These are phyloP conservation scores for Acestrorhynchus altus DNA, from an alignment of 2,797 vertebrate species.

Conservation along the genomic window DNA sequence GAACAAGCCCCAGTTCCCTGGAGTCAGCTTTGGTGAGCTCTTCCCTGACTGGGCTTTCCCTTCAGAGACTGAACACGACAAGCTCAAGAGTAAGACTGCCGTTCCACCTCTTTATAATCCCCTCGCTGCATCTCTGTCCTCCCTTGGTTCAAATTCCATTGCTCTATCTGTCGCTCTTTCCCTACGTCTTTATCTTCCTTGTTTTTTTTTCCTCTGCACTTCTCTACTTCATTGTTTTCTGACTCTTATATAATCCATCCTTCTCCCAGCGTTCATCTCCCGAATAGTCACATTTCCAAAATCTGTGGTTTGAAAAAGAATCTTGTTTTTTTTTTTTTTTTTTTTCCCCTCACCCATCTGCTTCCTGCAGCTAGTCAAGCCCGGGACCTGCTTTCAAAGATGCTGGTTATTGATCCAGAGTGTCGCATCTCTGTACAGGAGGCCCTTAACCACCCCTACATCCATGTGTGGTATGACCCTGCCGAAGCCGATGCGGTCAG, in stretches of 20 bases:
- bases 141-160: neutral
- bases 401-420: constrained; percentile 96
- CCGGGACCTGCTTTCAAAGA: constrained; percentile 95
- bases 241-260: neutral
- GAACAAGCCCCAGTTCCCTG: constrained; percentile 96
- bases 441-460: constrained; percentile 94
- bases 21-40: constrained; percentile 91
- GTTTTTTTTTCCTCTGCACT: neutral
- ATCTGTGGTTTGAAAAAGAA: neutral
- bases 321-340: neutral
- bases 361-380: constrained; percentile 87
- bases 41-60: constrained; percentile 98
- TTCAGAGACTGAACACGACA: constrained; percentile 93
- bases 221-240: neutral
- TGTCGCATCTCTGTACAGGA: constrained; percentile 95
- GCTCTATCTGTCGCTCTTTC: neutral
- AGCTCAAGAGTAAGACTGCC: constrained; percentile 89
- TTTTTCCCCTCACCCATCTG: neutral
- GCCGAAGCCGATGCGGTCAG: constrained; percentile 94
- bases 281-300: neutral
- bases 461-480: constrained; percentile 96
- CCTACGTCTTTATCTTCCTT: neutral
- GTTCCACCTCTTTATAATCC: neutral
- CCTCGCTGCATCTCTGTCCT: neutral
- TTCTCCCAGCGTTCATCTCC: neutral